These are phyloP conservation scores for Mobula hypostoma DNA, from an alignment of 2,113 vertebrate genomes.

Conservation along the genomic window DNA sequence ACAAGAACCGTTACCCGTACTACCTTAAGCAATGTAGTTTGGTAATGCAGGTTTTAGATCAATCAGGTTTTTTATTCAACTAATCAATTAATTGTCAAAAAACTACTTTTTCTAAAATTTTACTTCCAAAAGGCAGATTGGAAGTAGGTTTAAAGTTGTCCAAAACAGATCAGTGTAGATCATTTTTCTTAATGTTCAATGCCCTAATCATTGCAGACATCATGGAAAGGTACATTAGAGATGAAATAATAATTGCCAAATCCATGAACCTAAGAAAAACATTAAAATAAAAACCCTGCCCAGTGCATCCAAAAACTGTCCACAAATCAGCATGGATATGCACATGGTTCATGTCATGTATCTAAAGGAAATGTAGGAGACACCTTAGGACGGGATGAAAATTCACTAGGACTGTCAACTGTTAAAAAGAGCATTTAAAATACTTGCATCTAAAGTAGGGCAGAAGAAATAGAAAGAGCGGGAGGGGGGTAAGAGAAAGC, in stretches of 20 bases:
- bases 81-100: no score
- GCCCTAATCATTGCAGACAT: background rate
- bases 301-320: background rate
- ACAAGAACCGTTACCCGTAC: no score
- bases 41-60: no score
- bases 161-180: no score
- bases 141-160: no score
- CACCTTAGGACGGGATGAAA: background rate
- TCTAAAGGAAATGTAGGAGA: background rate
- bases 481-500: background rate
- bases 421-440: background rate
- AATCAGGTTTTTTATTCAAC: no score
- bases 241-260: background rate
- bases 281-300: background rate
- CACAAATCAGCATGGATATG: background rate
- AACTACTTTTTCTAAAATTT: no score
- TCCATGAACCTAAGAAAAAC: background rate
- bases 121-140: no score
- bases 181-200: background rate
- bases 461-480: background rate
- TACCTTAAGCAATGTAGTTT: no score
- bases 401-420: background rate
- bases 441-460: background rate
- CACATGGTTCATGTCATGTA: background rate
- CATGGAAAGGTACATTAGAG: background rate